A percentile compares a stretch with the other conserved stretches of the same genome.
phyloP scores from a whole-genome alignment of 2,888 invertebrate genomes.

The Blastobasis lacticolella region DNA sequence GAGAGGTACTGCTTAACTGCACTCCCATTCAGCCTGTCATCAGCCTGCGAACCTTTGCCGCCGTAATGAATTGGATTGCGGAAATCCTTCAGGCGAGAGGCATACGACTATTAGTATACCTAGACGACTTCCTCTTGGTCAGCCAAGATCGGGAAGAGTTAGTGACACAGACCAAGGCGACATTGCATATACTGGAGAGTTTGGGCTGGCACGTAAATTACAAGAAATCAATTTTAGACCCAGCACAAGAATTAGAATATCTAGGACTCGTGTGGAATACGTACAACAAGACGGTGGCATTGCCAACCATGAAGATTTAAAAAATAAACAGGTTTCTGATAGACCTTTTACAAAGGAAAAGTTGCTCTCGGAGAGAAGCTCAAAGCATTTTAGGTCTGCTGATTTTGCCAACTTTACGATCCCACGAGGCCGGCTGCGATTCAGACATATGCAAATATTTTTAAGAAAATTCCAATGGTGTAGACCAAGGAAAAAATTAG shows the following conservation, averaged over 20 bases:
- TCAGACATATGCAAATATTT: background rate
- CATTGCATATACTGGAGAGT: background rate
- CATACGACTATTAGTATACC: conserved; percentile 5
- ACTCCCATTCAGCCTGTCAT: conserved; percentile 6
- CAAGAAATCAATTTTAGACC: conserved; percentile 12
- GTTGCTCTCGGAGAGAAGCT: background rate
- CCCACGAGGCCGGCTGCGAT: background rate
- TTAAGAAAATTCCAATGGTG: background rate
- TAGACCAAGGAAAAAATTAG: background rate
- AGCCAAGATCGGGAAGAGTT: conserved; percentile 3
- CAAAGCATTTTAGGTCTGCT: background rate
- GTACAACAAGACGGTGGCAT: background rate
- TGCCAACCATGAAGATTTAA: background rate
- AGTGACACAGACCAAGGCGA: conserved; percentile 2
- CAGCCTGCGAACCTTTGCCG: conserved; percentile 4
- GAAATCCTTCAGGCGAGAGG: conserved; percentile 2
- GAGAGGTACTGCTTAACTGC: conserved; percentile 4
- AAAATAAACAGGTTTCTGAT: background rate
- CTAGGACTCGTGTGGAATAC: background rate
- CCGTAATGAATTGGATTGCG: conserved; percentile 8
- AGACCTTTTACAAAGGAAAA: background rate
- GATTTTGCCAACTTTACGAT: background rate
- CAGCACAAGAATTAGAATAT: conserved; percentile 4
- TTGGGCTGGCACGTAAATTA: conserved; percentile 16
- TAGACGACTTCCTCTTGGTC: conserved; percentile 7